These are phyloP conservation scores for Didymodactylos carnosus DNA, from an alignment of 2,888 invertebrate species.

Conservation along the genomic window DNA sequence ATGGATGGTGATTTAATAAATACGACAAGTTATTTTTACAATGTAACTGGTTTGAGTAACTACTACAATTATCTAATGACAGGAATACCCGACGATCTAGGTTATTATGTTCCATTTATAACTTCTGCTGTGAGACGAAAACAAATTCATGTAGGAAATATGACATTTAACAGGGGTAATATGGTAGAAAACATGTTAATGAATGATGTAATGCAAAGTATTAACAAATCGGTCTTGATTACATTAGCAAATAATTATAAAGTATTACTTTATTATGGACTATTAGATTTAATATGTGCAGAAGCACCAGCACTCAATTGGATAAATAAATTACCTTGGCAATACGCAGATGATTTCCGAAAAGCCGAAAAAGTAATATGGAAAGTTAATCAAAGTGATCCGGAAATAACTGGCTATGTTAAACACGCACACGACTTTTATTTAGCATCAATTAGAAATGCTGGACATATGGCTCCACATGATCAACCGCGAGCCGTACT, in stretches of 20 bases:
- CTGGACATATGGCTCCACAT: slow-evolving; percentile 28
- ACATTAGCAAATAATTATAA: slow-evolving; percentile 14
- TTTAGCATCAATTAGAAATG: slow-evolving; percentile 24
- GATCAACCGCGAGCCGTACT: slow-evolving; percentile 21
- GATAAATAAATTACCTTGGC: slow-evolving; percentile 50
- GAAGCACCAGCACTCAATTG: slow-evolving; percentile 64
- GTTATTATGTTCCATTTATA: background rate
- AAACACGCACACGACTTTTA: slow-evolving; percentile 22
- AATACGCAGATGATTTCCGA: slow-evolving; percentile 46
- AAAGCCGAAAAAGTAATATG: slow-evolving; percentile 41
- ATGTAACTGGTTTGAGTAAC: slow-evolving; percentile 24
- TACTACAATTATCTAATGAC: slow-evolving; percentile 27
- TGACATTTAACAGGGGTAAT: slow-evolving; percentile 40
- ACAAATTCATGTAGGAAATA: slow-evolving; percentile 59
- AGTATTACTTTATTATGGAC: slow-evolving; percentile 67
- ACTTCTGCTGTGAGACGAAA: background rate
- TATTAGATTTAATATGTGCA: slow-evolving; percentile 71
- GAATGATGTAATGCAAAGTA: slow-evolving; percentile 49
- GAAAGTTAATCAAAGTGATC: slow-evolving; percentile 37
- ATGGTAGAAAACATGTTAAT: slow-evolving; percentile 52
- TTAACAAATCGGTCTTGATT: background rate
- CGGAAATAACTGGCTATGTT: slow-evolving; percentile 29
- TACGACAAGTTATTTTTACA: slow-evolving; percentile 25
- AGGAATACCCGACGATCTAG: background rate
- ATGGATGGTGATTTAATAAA: slow-evolving; percentile 26